Evolutionary conservation across 2,113 vertebrate genomes (phyloP).

Genomic region (Vulpes lagopus): DNA sequence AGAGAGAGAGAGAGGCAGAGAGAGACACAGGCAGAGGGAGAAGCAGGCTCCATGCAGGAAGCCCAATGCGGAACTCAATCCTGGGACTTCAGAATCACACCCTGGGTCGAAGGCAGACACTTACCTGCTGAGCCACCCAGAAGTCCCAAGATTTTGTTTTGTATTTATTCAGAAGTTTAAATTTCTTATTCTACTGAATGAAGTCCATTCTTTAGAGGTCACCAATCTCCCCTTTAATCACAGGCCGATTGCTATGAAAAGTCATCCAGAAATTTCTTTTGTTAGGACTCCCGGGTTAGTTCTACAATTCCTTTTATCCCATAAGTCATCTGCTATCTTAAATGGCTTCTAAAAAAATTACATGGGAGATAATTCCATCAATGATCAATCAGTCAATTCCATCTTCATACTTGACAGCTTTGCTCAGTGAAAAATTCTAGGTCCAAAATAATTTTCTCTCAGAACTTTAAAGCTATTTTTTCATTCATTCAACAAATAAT

Average conservation of each 20-base stretch:
- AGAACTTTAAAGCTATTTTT: not conserved
- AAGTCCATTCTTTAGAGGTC: not conserved
- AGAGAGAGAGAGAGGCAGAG: too few relatives aligned
- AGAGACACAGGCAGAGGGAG: too few relatives aligned
- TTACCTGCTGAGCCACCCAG: too few relatives aligned
- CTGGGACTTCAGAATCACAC: too few relatives aligned
- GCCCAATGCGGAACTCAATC: too few relatives aligned
- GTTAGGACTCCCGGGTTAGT: not conserved
- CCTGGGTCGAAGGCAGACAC: too few relatives aligned
- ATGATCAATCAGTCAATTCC: not conserved
- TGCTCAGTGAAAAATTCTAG: not conserved
- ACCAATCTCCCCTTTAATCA: not conserved
- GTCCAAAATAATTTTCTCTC: not conserved
- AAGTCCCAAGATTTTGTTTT: not conserved
- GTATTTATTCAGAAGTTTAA: not conserved
- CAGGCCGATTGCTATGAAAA: not conserved
- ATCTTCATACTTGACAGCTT: not conserved
- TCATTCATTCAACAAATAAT: not conserved
- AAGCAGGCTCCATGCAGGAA: too few relatives aligned
- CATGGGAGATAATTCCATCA: not conserved
- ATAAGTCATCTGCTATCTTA: not conserved
- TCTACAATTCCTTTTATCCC: not conserved
- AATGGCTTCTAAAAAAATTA: not conserved
- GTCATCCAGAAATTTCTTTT: not conserved
- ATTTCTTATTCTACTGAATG: not conserved